Conservation (phyloP, 2,797 vertebrate species). For the Tarsius wallacei region DNA sequence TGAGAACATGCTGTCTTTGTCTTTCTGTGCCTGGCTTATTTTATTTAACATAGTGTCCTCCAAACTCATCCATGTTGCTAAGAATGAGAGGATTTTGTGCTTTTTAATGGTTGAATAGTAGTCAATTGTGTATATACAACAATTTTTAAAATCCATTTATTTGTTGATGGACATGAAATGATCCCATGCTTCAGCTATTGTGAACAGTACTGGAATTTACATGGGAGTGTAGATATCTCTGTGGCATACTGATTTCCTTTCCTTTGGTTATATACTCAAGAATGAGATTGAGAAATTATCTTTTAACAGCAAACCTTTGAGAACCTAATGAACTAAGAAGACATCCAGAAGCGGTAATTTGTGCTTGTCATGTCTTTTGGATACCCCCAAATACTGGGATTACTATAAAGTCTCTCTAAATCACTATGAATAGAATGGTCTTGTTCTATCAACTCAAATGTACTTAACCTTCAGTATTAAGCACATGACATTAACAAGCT, state of each 20-base stretch:
- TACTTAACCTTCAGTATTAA: not conserved
- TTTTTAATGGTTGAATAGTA: not conserved
- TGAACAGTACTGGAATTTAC: not conserved
- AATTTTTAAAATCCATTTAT: not conserved
- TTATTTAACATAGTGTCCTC: not conserved
- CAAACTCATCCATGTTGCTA: not conserved
- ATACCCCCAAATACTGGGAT: fast-evolving
- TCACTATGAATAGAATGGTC: not conserved
- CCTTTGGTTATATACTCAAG: not conserved
- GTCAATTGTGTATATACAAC: not conserved
- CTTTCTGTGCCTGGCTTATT: not conserved
- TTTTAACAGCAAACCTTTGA: not conserved
- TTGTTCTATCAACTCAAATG: not conserved
- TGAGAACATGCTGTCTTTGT: not conserved
- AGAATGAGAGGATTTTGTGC: not conserved
- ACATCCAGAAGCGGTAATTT: not conserved
- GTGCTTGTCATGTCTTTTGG: not conserved
- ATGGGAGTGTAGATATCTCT: not conserved
- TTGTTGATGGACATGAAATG: not conserved
- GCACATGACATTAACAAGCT: no score
- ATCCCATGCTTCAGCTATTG: not conserved
- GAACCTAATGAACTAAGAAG: not conserved
- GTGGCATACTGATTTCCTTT: not conserved
- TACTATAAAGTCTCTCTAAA: not conserved
- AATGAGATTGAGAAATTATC: not conserved